phyloP scores from a whole-genome alignment of 1,140 invertebrate genomes.

The Portunus trituberculatus region DNA sequence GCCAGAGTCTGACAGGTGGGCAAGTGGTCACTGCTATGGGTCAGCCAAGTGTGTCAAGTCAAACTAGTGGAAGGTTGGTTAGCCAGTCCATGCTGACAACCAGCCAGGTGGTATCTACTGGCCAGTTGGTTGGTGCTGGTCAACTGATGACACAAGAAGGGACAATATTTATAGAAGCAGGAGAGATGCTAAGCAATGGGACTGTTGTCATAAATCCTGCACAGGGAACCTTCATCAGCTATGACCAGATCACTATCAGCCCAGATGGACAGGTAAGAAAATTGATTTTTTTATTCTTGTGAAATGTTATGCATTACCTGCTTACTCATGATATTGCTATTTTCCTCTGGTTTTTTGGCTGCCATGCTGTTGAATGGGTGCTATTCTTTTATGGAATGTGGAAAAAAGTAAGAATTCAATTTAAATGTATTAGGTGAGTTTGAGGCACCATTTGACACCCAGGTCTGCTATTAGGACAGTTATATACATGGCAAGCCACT shows the following conservation, averaged over 20 bases:
- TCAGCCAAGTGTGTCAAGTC: slow-evolving; percentile 44
- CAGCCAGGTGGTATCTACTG: slow-evolving; percentile 57
- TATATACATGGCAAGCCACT: no score
- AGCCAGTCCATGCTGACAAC: slow-evolving; percentile 42
- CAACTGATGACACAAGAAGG: slow-evolving; percentile 72
- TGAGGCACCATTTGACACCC: no score
- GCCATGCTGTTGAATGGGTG: no score
- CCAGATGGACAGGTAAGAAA: slow-evolving; percentile 72
- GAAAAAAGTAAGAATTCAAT: no score
- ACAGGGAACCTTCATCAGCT: slow-evolving; percentile 68
- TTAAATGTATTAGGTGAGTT: no score
- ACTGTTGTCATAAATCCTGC: slow-evolving; percentile 69
- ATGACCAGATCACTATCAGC: slow-evolving; percentile 70
- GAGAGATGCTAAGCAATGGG: slow-evolving; percentile 71
- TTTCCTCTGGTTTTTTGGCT: no score
- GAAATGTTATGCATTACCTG: no score
- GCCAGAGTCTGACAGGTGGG: slow-evolving; percentile 44
- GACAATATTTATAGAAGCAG: slow-evolving; percentile 73
- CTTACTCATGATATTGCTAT: no score
- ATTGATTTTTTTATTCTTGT: no score
- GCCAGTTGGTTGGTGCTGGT: slow-evolving; percentile 68
- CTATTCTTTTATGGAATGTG: no score
- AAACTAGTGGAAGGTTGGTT: slow-evolving; percentile 30
- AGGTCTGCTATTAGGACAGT: no score
- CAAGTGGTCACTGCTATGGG: slow-evolving; percentile 54